phyloP scores from a whole-genome alignment of 2,797 vertebrate genomes.

The Gallirallus australis region DNA sequence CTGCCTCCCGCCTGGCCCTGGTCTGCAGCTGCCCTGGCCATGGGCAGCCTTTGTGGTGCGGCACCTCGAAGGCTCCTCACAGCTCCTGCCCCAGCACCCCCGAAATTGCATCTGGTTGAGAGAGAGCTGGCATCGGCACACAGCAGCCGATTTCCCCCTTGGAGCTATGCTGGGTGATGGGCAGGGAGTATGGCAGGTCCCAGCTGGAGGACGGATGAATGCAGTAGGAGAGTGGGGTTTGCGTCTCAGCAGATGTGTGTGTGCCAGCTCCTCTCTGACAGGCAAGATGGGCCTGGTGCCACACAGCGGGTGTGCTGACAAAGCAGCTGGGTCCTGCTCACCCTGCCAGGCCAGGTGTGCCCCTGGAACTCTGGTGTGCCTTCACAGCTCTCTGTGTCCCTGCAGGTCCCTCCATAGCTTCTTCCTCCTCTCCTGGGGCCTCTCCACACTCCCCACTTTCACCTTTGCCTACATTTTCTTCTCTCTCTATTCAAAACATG shows the following conservation, averaged over 20 bases:
- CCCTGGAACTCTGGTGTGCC: accelerated
- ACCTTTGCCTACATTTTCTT: accelerated
- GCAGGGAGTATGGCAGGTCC: background rate
- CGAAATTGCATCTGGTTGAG: too few species aligned
- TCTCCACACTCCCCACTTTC: background rate
- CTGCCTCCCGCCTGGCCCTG: background rate
- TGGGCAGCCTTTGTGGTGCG: too few species aligned
- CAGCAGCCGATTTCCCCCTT: accelerated
- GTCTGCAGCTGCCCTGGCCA: too few species aligned
- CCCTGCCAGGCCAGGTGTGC: accelerated
- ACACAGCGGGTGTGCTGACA: background rate
- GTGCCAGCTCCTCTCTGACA: accelerated
- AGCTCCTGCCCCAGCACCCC: background rate
- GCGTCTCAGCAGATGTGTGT: accelerated
- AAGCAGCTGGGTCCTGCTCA: accelerated
- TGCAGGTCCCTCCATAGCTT: too few species aligned
- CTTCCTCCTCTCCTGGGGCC: background rate
- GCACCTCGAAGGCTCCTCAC: too few species aligned
- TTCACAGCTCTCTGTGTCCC: background rate
- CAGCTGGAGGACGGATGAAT: accelerated
- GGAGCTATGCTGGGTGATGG: accelerated
- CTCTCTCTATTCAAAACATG: accelerated
- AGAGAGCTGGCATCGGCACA: accelerated
- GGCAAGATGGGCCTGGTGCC: accelerated
- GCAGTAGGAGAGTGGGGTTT: accelerated